phyloP scores from a whole-genome alignment of 2,888 invertebrate species.

The Lithophane leautieri region DNA sequence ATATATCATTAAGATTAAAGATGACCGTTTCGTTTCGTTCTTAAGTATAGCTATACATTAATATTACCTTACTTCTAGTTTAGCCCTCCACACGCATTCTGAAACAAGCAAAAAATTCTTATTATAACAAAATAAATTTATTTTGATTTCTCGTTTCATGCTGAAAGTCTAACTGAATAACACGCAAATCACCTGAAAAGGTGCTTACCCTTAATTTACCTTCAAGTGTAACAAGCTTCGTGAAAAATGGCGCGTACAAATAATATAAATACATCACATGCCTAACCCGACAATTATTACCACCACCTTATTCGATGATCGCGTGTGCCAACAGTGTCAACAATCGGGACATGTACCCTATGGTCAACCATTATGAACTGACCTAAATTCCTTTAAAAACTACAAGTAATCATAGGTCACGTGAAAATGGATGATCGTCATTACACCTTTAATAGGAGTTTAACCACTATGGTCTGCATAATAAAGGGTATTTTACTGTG shows the following conservation, averaged over 20 bases:
- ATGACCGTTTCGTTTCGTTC: background rate
- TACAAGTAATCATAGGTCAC: slow-evolving; percentile 55
- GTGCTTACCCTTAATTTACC: slow-evolving; percentile 42
- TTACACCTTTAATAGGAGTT: slow-evolving; percentile 59
- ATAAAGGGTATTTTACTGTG: slow-evolving; percentile 61
- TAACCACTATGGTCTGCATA: slow-evolving; percentile 58
- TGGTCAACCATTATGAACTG: slow-evolving; percentile 65
- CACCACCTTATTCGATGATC: slow-evolving; percentile 62
- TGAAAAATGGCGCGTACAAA: slow-evolving; percentile 44
- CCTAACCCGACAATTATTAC: slow-evolving; percentile 50
- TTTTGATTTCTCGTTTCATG: background rate
- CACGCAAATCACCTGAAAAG: slow-evolving; percentile 25
- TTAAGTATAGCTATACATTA: background rate
- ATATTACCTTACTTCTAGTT: slow-evolving; percentile 57
- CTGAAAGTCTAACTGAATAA: background rate
- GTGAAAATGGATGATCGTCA: slow-evolving; percentile 54
- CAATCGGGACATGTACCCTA: slow-evolving; percentile 70
- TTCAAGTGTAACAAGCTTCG: slow-evolving; percentile 27
- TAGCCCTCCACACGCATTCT: slow-evolving; percentile 63
- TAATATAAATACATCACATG: slow-evolving; percentile 44
- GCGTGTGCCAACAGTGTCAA: slow-evolving; percentile 74
- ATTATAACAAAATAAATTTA: background rate
- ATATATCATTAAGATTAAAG: background rate
- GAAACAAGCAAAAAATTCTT: slow-evolving; percentile 65
- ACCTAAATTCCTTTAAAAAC: slow-evolving; percentile 56